Evolutionary conservation across 2,888 invertebrate genomes (phyloP).

Genomic region (Erebia ligea): DNA sequence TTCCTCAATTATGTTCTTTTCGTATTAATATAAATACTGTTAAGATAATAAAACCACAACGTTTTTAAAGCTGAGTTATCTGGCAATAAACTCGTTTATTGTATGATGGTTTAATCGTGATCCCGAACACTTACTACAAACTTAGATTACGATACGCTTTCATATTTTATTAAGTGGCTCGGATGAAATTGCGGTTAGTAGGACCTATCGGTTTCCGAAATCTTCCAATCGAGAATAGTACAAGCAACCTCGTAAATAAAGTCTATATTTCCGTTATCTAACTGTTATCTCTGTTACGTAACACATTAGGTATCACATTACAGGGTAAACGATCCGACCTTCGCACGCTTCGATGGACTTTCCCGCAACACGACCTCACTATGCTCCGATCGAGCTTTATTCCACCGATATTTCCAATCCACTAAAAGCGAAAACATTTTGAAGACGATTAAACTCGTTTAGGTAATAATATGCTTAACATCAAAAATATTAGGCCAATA

Average conservation of each 20-base stretch:
- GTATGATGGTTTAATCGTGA: constrained; percentile 13
- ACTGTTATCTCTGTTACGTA: constrained; percentile 64
- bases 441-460: not conserved
- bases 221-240: constrained; percentile 46
- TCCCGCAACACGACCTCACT: constrained; percentile 46
- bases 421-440: constrained; percentile 11
- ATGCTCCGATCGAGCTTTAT: constrained; percentile 40
- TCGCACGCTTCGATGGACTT: constrained; percentile 61
- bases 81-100: constrained; percentile 4
- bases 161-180: constrained; percentile 52
- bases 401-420: constrained; percentile 23
- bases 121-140: constrained; percentile 9
- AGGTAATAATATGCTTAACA: not conserved
- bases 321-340: constrained; percentile 74
- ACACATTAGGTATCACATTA: constrained; percentile 68
- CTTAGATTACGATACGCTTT: constrained; percentile 57
- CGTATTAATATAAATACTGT: not conserved
- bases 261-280: constrained; percentile 54
- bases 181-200: constrained; percentile 50
- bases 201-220: constrained; percentile 14
- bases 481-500: constrained; percentile 14
- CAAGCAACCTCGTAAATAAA: constrained; percentile 47
- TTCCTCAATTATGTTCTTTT: not conserved
- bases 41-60: not conserved
- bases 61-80: not conserved